Evolutionary conservation across 2,888 invertebrate genomes (phyloP).

Genomic region (Hemithea aestivaria): DNA sequence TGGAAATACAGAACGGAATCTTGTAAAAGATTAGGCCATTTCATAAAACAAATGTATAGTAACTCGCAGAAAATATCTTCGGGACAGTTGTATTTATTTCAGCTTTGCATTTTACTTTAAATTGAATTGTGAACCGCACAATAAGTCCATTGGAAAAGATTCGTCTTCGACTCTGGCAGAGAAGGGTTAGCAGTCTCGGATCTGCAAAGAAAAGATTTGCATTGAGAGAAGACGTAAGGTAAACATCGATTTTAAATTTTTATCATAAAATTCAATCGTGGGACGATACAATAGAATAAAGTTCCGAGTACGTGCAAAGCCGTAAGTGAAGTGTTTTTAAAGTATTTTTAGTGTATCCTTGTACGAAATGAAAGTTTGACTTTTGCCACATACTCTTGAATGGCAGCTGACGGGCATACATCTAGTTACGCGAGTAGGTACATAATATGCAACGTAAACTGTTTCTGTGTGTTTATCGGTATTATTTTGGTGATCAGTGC

Average conservation of each 20-base stretch:
- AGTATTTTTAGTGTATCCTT: constrained; percentile 78
- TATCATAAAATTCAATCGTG: constrained; percentile 61
- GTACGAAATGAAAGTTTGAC: constrained; percentile 79
- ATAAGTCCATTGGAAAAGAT: constrained; percentile 70
- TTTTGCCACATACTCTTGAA: constrained; percentile 80
- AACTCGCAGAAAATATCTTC: constrained; percentile 79
- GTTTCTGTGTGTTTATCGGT: constrained; percentile 44
- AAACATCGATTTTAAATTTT: constrained; percentile 79
- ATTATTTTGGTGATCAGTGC: constrained; percentile 44
- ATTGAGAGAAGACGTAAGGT: constrained; percentile 78
- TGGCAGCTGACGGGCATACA: constrained; percentile 77
- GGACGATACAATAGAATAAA: constrained; percentile 45
- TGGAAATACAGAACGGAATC: constrained; percentile 79
- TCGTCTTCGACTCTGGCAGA: constrained; percentile 70
- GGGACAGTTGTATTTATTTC: constrained; percentile 79
- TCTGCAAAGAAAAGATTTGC: constrained; percentile 78
- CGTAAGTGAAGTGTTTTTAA: constrained; percentile 63
- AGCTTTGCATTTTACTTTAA: constrained; percentile 78
- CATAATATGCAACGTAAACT: constrained; percentile 60
- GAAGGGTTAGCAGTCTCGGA: constrained; percentile 76
- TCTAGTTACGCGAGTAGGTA: constrained; percentile 68
- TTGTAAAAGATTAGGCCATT: constrained; percentile 81
- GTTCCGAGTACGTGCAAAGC: constrained; percentile 40
- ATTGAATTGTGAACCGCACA: constrained; percentile 74
- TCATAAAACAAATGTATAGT: constrained; percentile 81